Evolutionary conservation across 2,113 vertebrate genomes (phyloP), one percentile per base, ranked within the genome.

Genomic region (Pipra filicauda): DNA sequence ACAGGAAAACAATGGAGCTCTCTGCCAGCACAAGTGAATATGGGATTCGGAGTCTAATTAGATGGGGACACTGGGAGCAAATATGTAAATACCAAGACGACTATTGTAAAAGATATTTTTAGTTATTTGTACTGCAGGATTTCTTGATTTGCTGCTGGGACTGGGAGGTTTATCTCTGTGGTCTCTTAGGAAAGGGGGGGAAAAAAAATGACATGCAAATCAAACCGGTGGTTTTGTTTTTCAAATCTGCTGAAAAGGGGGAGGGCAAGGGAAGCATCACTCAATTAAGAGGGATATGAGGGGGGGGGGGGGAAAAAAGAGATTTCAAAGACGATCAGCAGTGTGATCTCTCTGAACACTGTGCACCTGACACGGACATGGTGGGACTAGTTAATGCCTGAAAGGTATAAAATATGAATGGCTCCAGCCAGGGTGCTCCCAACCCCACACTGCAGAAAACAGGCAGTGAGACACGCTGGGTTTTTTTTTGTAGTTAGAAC

Each of bases 101-200:
- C 81, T 85, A 66, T 72, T 95, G 93, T 81, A 84, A 93, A 91
- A 73, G 72, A 33, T 89, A 43, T n/a, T 92, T 94, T 78, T 51
- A 79, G 51, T 35, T 95, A 72, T 95, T 95, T 95, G 87, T 85
- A 57, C 73, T 81, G 89, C 54, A 75, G 91, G n/a, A 79, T 92
- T 91, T 72, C 84, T 91, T 91, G 87, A 72, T 93, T 93, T 95
- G 91, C 94, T 91, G 90, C 93, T 94, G 95, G 89, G 86, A 81
- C 73, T 52, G 41, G 14, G 94, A 86, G 84, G 57, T 94, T 96
- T 92, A 67, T 67, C 77, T 84, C n/a, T 15, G 22, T n/a, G 54
- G 31, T 85, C 89, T 79, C 89, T 71, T 21, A 96, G 77, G 90
- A 43, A 71, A 88, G 46, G 2, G 23, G 2, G 18, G 2, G 2